phyloP scores from a whole-genome alignment of 92 coral and sea anemone species.

The Phenganax stokvisi region DNA sequence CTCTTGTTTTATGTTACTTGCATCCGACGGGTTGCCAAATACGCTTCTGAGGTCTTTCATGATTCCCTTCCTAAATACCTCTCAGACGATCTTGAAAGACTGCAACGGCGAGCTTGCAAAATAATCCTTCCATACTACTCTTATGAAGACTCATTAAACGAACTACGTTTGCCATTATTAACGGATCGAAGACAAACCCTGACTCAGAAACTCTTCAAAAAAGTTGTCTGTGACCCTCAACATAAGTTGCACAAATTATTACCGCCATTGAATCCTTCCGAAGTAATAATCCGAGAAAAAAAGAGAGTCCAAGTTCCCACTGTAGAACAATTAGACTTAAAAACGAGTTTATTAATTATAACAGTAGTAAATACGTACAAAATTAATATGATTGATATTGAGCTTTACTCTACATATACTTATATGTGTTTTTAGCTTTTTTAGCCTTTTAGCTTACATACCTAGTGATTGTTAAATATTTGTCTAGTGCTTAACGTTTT shows the following conservation, averaged over 20 bases:
- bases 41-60: neutral
- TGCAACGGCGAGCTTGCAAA: neutral
- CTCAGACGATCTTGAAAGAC: neutral
- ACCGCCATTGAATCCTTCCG: neutral
- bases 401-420: no score
- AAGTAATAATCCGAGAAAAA: neutral
- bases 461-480: no score
- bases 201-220: neutral
- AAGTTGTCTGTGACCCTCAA: neutral
- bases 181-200: neutral
- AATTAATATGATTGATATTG: no score
- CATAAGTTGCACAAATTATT: neutral
- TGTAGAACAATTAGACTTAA: neutral
- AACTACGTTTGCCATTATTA: neutral
- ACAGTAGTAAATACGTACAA: neutral
- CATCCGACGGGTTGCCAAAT: neutral
- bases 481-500: no score
- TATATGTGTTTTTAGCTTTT: no score
- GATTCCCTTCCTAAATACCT: neutral
- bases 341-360: slow-evolving; percentile 1
- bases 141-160: neutral
- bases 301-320: neutral
- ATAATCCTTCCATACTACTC: neutral
- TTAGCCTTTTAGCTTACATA: no score
- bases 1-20: neutral